Evolutionary conservation across 2,113 vertebrate species (phyloP).

Genomic region (Alethe diademata): DNA sequence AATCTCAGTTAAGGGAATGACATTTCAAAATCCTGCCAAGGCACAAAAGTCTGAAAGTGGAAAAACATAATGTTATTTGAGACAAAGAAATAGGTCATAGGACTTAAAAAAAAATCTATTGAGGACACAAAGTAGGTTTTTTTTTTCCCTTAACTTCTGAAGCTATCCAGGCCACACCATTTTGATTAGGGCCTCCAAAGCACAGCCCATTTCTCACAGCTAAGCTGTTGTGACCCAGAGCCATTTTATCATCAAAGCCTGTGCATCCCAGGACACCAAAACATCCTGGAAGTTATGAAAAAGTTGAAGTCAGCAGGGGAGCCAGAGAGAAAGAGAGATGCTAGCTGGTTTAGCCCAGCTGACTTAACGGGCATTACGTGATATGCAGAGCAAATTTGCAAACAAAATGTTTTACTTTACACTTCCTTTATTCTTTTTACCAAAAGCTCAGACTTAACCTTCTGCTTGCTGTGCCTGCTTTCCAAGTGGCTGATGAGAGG

Average conservation of each 20-base stretch:
- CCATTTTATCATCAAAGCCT: neutral
- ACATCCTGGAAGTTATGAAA: neutral
- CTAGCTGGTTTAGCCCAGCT: neutral
- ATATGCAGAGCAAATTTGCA: rapidly evolving
- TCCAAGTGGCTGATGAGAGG: neutral
- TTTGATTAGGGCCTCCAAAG: neutral
- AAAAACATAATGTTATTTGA: neutral
- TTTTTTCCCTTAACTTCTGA: neutral
- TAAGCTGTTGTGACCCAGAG: neutral
- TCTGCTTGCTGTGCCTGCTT: neutral
- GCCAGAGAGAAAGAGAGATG: neutral
- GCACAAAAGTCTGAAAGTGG: neutral
- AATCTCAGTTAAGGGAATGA: neutral
- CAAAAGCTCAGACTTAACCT: neutral
- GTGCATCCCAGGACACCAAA: neutral
- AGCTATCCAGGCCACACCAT: neutral
- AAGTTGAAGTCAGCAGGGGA: neutral
- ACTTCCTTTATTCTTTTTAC: neutral
- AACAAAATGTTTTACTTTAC: neutral
- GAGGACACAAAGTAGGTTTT: neutral
- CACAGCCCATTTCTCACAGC: neutral
- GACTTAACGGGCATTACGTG: neutral
- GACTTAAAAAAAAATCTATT: neutral
- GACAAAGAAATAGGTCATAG: conserved; percentile 18
- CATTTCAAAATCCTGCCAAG: neutral